Percentiles rank a stretch among this genome's conserved stretches.
Conservation (phyloP, 2,888 invertebrate species). For the Candidula unifasciata region DNA sequence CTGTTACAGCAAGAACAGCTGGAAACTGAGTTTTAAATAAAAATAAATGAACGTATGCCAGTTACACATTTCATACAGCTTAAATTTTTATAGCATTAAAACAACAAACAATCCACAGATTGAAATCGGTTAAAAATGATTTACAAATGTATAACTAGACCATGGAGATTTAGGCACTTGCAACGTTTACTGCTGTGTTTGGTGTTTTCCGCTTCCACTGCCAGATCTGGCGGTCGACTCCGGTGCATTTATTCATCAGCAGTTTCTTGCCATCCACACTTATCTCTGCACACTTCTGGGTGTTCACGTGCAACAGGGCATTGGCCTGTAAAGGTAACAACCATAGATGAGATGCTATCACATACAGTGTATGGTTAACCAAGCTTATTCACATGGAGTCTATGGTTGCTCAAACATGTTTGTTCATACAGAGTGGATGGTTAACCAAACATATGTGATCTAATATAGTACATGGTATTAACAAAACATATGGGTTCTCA, state of each 20-base stretch:
- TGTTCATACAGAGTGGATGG: not conserved
- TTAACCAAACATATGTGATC: too few species aligned
- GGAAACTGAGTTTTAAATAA: too few species aligned
- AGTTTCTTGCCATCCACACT: conserved; percentile 73
- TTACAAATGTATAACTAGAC: not conserved
- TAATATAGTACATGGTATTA: too few species aligned
- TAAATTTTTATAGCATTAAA: too few species aligned
- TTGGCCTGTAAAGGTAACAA: conserved; percentile 65
- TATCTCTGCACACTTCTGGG: conserved; percentile 75
- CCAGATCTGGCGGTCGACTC: conserved; percentile 75
- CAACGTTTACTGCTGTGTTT: conserved; percentile 3
- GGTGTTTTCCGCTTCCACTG: conserved; percentile 72
- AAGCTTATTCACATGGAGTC: not conserved
- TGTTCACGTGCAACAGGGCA: conserved; percentile 72
- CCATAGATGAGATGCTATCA: not conserved
- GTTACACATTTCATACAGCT: too few species aligned
- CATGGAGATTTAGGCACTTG: not conserved
- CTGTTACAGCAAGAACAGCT: too few species aligned
- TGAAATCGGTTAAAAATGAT: not conserved
- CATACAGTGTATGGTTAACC: not conserved
- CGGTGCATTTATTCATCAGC: conserved; percentile 73
- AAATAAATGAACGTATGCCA: too few species aligned
- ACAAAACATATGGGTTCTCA: too few species aligned
- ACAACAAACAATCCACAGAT: conserved; percentile 17
- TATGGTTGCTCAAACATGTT: not conserved